Base-by-base conservation (phyloP, 2,113 vertebrate genomes). In the Macheiramphus alcinus region DNA sequence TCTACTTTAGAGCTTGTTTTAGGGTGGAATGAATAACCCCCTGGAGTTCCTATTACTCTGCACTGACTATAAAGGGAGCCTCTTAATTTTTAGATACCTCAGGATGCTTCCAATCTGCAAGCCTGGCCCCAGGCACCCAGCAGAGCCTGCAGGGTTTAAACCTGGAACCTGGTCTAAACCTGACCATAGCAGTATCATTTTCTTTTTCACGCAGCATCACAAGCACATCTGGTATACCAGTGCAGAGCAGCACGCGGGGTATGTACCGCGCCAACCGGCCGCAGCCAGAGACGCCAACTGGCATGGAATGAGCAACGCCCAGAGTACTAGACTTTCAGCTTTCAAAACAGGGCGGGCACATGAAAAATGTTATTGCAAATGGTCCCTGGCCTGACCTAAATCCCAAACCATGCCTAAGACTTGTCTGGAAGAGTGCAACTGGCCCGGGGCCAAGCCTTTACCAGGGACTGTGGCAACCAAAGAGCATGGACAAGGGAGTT, bases 311-410 rank as follows among this genome's bases (percentile, higher is more conserved):
- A 80, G 56, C 63, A 74, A 61, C 72, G 18, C 93, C 88, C 94
- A 73, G 66, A 26, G 29, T 42, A 32, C 29, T 17, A 89, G 91
- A 59, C 76, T 40, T 78, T 47, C 29, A 0, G 4, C 86, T 91
- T 95, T 89, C 93, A 85, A 96, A 84, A 96, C 73, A 87, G 80
- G 68, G 65, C 52, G 11, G 80, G 89, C 76, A 52, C 5, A 2
- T 29, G 50, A 52, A 89, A 82, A 71, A 42, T 3, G 1, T 13
- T 58, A 26, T 58, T 91, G 80, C 43, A 47, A 85, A 81, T 56
- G 84, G 65, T 89, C 76, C 61, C 23, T 80, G 76, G 73, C 65
- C 52, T 94, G 76, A 89, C 73, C 84, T 89, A 42, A 72, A 96
- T 93, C 86, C 73, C 40, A 59, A 52, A 43, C 86, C 53, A 4